Conservation (phyloP, 2,113 vertebrate species). For the Chloroceryle aenea region DNA sequence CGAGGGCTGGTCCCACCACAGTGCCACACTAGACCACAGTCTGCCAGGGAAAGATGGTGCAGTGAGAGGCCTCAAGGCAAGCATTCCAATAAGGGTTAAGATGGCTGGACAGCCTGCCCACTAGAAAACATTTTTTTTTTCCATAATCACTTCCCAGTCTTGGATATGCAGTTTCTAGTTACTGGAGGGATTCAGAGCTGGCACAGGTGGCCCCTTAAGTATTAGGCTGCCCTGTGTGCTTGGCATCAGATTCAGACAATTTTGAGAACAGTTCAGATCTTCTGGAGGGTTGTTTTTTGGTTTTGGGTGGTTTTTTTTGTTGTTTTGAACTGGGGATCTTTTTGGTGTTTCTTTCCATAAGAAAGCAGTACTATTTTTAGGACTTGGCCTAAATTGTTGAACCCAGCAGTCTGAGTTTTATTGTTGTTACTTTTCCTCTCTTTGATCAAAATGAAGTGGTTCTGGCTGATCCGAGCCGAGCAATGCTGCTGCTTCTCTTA, state of each 20-base stretch:
- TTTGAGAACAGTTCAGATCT: constrained; percentile 68
- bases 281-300: background rate
- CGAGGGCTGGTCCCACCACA: background rate
- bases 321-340: background rate
- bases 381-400: constrained; percentile 66
- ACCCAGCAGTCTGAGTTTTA: constrained; percentile 60
- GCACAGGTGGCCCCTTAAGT: background rate
- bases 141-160: background rate
- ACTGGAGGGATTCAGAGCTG: constrained; percentile 37
- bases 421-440: constrained; percentile 74
- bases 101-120: background rate
- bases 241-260: constrained; percentile 67
- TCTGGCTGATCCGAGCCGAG: constrained; percentile 20
- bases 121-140: background rate
- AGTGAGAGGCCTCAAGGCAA: background rate
- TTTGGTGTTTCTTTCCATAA: constrained; percentile 72
- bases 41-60: background rate
- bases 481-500: constrained; percentile 45
- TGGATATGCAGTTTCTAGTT: background rate
- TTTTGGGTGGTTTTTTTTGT: background rate
- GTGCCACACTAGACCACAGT: background rate
- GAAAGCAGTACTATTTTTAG: constrained; percentile 77
- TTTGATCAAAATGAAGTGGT: constrained; percentile 57
- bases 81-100: background rate
- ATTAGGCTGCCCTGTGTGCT: constrained; percentile 44